A percentile compares a stretch with the other conserved stretches of the same genome.
Conservation (phyloP, 2,113 vertebrate species). For the Paradisaea rubra region DNA sequence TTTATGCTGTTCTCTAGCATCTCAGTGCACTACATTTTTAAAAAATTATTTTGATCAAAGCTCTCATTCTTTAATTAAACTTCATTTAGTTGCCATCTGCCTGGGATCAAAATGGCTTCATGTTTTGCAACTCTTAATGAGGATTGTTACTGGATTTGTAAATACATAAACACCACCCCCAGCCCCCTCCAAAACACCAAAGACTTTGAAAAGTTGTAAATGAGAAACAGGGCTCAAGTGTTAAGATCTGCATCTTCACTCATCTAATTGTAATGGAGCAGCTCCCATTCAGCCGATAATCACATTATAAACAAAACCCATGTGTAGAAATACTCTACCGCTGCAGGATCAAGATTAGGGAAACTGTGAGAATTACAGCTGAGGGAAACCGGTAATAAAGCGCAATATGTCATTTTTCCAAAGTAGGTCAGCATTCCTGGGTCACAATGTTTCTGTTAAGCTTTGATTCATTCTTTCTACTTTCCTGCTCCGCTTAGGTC, state of each 20-base stretch:
- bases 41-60: constrained; percentile 62
- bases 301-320: constrained; percentile 28
- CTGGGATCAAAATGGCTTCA: constrained; percentile 61
- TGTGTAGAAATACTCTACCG: constrained; percentile 22
- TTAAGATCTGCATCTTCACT: constrained; percentile 19
- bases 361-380: constrained; percentile 22
- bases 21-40: background rate
- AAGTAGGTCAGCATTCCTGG: background rate
- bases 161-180: constrained; percentile 30
- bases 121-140: constrained; percentile 71
- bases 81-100: constrained; percentile 76
- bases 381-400: constrained; percentile 53
- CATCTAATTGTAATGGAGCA: constrained; percentile 32
- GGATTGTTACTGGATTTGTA: constrained; percentile 71
- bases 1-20: constrained; percentile 39
- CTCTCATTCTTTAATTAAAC: constrained; percentile 76
- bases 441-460: background rate
- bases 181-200: background rate
- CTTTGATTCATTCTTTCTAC: background rate
- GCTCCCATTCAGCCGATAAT: constrained; percentile 22
- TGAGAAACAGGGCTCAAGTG: background rate
- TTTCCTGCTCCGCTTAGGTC: background rate
- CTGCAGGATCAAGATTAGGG: constrained; percentile 35
- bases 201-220: constrained; percentile 63
- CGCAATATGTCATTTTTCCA: background rate